Evolutionary conservation across 1,140 invertebrate genomes (phyloP).

Genomic region (Oscheius sp.): DNA sequence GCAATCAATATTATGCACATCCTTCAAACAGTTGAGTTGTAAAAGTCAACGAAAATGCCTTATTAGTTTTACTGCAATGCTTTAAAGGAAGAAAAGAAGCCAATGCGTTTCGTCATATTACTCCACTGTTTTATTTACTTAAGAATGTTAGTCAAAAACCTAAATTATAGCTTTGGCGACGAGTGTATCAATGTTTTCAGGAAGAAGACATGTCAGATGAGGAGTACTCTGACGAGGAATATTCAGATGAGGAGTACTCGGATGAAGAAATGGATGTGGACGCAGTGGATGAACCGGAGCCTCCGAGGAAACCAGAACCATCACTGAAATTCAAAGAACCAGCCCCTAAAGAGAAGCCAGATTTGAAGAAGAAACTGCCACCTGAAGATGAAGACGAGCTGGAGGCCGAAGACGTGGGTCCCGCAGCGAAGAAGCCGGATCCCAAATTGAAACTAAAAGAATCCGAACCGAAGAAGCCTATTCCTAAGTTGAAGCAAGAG

Average conservation of each 20-base stretch:
- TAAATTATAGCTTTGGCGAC: too few relatives aligned
- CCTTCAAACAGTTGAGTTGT: too few relatives aligned
- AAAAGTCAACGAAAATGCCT: too few relatives aligned
- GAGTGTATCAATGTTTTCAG: too few relatives aligned
- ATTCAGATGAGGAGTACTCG: background rate
- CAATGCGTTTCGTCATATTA: too few relatives aligned
- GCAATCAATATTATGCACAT: too few relatives aligned
- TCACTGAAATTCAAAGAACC: background rate
- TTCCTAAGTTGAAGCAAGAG: background rate
- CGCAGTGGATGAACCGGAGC: background rate
- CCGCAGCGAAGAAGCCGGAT: background rate
- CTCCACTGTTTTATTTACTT: too few relatives aligned
- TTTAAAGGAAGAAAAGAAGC: too few relatives aligned
- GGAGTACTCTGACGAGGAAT: slow-evolving; percentile 2
- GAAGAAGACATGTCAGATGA: background rate
- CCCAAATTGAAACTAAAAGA: slow-evolving; percentile 6
- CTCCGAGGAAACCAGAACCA: background rate
- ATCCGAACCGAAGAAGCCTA: background rate
- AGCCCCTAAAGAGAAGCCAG: background rate
- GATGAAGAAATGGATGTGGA: slow-evolving; percentile 1
- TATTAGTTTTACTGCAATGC: too few relatives aligned
- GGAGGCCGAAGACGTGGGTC: background rate
- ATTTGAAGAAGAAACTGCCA: too few relatives aligned
- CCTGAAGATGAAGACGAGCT: slow-evolving; percentile 9
- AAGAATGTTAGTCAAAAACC: too few relatives aligned